Conservation (phyloP, 2,888 invertebrate genomes). For the Chrysolina oricalcia region DNA sequence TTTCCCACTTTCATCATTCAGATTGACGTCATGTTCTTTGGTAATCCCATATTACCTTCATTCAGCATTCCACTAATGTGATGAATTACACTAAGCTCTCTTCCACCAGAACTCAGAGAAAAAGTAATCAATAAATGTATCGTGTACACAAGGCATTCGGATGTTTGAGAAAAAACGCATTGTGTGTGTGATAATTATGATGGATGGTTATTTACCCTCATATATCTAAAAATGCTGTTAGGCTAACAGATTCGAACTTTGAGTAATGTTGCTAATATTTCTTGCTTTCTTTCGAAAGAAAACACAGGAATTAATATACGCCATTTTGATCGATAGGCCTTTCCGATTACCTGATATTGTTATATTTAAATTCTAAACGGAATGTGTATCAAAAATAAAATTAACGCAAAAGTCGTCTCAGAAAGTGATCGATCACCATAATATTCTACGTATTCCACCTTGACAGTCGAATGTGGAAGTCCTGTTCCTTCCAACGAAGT, state of each 20-base stretch:
- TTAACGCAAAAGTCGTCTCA: too few species aligned
- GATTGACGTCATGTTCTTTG: neutral
- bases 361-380: too few species aligned
- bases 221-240: neutral
- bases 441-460: too few species aligned
- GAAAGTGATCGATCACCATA: too few species aligned
- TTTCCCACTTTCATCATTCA: too few species aligned
- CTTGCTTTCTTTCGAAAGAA: neutral
- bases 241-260: neutral
- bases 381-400: too few species aligned
- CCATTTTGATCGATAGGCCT: neutral
- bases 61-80: constrained; percentile 28
- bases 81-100: constrained; percentile 15
- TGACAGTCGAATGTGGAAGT: too few species aligned
- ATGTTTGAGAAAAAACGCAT: constrained; percentile 30
- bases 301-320: neutral
- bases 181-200: constrained; percentile 38
- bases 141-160: constrained; percentile 45
- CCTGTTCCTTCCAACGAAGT: too few species aligned
- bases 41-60: neutral
- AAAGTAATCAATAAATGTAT: constrained; percentile 46
- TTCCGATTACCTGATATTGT: neutral
- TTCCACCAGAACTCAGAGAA: neutral
- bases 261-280: neutral
- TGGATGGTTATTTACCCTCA: constrained; percentile 35